Evolutionary conservation across 2,797 vertebrate species (phyloP), one percentile per base, ranked within the genome.

Genomic region (Pteropus rufus): DNA sequence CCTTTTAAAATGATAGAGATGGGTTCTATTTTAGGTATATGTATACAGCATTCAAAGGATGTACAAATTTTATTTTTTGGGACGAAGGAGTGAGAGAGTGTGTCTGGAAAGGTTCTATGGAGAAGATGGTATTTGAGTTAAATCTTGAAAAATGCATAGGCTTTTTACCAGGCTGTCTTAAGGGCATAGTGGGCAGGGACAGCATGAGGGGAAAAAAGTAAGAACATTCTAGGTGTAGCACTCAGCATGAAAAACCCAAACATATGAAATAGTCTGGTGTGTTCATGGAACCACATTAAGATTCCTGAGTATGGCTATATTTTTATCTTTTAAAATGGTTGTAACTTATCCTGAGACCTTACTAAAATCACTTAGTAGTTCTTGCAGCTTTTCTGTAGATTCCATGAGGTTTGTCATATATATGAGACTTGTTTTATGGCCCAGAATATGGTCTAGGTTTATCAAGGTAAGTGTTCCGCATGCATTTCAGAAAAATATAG

Each of bases 281-380:
- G 23, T 85, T 76, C 21, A 54, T 41, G 46, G n/a, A 94, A 90
- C n/a, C 31, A n/a, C 39, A 26, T 34, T 36, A 72, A 46, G 11
- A 90, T 39, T 39, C 21, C 70, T 93, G 58, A 83, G 18, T 46
- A 64, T 79, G 18, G 1, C 16, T 64, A 8, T 44, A 29, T 54
- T 67, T 95, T 83, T 80, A 23, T 91, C 52, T 93, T 87, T 89
- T 58, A n/a, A 58, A 76, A 31, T 67, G 60, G 19, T 83, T 83
- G 15, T 76, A 60, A 58, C 81, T 39, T 92, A 89, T 72, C 14
- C 67, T 91, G 10, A 10, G 89, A 80, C 52, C 31, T 94, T 79
- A 44, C 23, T 83, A 70, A 93, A 82, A 6, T 82, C 11, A 79
- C 15, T 85, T 73, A 82, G 10, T 76, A 58, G 24, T 60, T 88